Evolutionary conservation across 2,888 invertebrate species (phyloP).

Genomic region (Drosophila sordidula): DNA sequence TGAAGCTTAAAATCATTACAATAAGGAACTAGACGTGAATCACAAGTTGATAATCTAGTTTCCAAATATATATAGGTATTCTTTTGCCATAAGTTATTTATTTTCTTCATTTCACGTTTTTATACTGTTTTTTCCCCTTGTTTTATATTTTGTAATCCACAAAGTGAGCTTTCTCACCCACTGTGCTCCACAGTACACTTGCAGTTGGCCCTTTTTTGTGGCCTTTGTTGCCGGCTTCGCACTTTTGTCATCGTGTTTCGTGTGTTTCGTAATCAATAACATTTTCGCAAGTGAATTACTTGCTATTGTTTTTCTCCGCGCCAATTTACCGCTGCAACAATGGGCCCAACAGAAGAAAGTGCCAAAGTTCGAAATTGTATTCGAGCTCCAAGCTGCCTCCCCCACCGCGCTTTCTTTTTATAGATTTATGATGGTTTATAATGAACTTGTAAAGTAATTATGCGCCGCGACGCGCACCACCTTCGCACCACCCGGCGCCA

Average conservation of each 20-base stretch:
- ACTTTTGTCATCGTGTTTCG: constrained; percentile 65
- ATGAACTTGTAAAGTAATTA: constrained; percentile 86
- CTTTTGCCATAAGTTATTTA: neutral
- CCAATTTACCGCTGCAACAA: constrained; percentile 36
- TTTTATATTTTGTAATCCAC: neutral
- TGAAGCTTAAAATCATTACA: too few species aligned
- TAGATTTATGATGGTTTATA: constrained; percentile 85
- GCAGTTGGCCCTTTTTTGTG: constrained; percentile 21
- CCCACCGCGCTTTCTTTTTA: constrained; percentile 44
- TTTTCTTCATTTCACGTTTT: too few species aligned
- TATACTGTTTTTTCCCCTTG: too few species aligned
- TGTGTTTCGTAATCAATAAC: constrained; percentile 76
- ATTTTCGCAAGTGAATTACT: constrained; percentile 78
- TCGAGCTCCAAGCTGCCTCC: constrained; percentile 17
- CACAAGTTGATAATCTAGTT: too few species aligned
- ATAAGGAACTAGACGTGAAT: too few species aligned
- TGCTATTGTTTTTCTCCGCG: constrained; percentile 63
- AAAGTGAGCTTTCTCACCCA: constrained; percentile 16
- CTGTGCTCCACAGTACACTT: constrained; percentile 30
- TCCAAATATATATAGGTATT: too few species aligned
- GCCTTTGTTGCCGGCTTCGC: constrained; percentile 54
- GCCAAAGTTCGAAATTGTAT: constrained; percentile 68
- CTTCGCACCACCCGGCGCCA: constrained; percentile 31
- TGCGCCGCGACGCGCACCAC: constrained; percentile 73
- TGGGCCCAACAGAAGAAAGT: constrained; percentile 59